Conservation (phyloP, 2,888 invertebrate genomes). For the Latrodectus hesperus region DNA sequence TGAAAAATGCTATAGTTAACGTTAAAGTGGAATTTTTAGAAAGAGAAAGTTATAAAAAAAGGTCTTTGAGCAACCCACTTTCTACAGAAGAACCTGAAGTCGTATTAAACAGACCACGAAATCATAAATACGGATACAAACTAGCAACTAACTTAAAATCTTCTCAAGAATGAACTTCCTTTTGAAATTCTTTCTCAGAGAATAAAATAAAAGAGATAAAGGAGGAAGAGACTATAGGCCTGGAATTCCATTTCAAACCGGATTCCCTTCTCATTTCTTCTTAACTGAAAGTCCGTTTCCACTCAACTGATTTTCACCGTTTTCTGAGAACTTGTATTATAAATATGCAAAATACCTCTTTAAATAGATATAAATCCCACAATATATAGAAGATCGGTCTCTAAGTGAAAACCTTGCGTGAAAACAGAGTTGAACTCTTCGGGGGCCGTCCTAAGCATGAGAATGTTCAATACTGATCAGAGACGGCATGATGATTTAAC, state of each 20-base stretch:
- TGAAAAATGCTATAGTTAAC: no score
- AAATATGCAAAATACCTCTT: constrained; percentile 43
- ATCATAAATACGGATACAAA: constrained; percentile 11
- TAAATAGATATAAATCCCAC: constrained; percentile 51
- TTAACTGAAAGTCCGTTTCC: constrained; percentile 49
- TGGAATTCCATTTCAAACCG: constrained; percentile 52
- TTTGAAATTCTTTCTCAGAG: not conserved
- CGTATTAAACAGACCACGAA: no score
- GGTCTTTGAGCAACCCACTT: no score
- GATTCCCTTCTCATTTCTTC: constrained; percentile 60
- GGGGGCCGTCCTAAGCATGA: not conserved
- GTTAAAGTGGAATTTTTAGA: no score
- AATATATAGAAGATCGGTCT: constrained; percentile 33
- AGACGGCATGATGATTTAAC: no score
- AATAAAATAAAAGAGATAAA: not conserved
- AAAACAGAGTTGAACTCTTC: constrained; percentile 25
- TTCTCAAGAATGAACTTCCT: constrained; percentile 16
- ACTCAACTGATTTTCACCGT: constrained; percentile 23
- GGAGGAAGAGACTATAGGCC: constrained; percentile 11
- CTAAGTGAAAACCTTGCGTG: not conserved
- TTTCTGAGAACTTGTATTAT: constrained; percentile 19
- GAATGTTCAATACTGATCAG: no score
- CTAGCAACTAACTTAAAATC: constrained; percentile 15
- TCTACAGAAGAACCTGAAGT: no score
- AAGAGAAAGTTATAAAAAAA: no score